Evolutionary conservation across 2,888 invertebrate species (phyloP), one percentile per base, ranked within the genome.

Genomic region (Drosophila limbata): DNA sequence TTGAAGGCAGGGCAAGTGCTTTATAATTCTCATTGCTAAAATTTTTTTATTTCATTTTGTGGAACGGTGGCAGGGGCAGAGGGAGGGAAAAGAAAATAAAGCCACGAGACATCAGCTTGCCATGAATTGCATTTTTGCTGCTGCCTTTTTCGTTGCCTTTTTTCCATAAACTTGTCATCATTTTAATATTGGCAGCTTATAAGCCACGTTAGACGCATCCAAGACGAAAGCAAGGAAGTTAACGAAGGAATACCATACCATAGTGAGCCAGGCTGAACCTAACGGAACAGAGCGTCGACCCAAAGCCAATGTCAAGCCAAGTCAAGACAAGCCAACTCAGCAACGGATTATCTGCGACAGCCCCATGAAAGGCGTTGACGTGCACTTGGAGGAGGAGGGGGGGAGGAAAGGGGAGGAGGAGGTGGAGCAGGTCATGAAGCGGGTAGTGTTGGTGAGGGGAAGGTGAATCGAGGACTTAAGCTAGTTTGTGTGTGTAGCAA

Each of bases 181-280:
- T 89, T 85, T 85, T 89, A 85, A 85, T 89, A 85, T 85, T 85
- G 89, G 88, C 89, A 85, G 85, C 89, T 89, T 85, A 85, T 85
- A 89, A 85, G 85, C 83, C 83, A 82, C 83, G 89, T 73, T 87
- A 78, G 89, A 87, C 67, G 68, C 45, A 60, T 51, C 62, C 65
- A 48, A 70, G 70, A 75, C 70, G 39, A 51, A 33, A 21, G 57
- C n/a, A 33, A 28, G 19, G 19, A n/a, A 35, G 21, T n/a, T 39
- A 9, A 9, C 11, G 15, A 15, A 37, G 9, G 28, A 55, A 33
- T 42, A 55, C 31, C 50, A 50, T 35, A 21, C 45, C 48, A 48
- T 39, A 48, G n/a, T 19, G 37, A 13, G 17, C 48, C n/a, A 48
- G 37, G 25, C 28, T 33, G 44, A 35, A 56, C 31, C 9, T 17